phyloP scores from a whole-genome alignment of 2,113 vertebrate species.

The Oryzias woworae region DNA sequence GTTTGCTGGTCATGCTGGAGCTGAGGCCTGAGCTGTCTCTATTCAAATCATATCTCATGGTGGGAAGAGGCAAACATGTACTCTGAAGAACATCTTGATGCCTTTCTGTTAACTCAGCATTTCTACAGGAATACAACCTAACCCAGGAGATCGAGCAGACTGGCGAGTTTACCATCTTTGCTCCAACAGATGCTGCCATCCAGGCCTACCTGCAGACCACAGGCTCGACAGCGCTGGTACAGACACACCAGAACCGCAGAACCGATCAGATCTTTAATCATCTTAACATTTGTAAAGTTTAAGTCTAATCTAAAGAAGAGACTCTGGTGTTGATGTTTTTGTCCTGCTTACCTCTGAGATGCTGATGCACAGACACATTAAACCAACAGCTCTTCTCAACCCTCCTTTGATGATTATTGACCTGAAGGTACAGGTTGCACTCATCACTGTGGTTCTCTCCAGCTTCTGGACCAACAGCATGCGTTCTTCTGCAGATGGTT shows the following conservation, averaged over 20 bases:
- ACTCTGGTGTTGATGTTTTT: no score
- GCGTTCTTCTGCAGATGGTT: no score
- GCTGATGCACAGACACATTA: no score
- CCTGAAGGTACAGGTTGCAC: no score
- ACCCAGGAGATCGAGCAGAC: constrained; percentile 77
- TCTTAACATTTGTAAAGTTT: no score
- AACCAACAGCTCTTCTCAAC: not conserved
- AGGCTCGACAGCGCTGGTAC: constrained; percentile 75
- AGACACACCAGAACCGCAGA: no score
- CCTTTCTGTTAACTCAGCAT: not conserved
- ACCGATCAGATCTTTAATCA: no score
- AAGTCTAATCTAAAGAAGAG: no score
- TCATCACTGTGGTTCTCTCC: no score
- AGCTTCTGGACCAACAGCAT: no score
- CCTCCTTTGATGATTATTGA: no score
- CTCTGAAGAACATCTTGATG: not conserved
- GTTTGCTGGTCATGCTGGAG: constrained; percentile 81
- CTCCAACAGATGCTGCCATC: constrained; percentile 84
- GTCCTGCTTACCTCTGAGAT: no score
- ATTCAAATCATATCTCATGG: constrained; percentile 84
- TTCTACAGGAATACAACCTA: constrained; percentile 83
- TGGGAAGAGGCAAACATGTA: constrained; percentile 53
- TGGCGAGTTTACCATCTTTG: constrained; percentile 85
- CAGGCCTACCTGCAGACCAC: constrained; percentile 78
- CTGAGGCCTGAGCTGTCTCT: constrained; percentile 85